Evolutionary conservation across 1,140 invertebrate species (phyloP).

Genomic region (Parapsyche elsis): DNA sequence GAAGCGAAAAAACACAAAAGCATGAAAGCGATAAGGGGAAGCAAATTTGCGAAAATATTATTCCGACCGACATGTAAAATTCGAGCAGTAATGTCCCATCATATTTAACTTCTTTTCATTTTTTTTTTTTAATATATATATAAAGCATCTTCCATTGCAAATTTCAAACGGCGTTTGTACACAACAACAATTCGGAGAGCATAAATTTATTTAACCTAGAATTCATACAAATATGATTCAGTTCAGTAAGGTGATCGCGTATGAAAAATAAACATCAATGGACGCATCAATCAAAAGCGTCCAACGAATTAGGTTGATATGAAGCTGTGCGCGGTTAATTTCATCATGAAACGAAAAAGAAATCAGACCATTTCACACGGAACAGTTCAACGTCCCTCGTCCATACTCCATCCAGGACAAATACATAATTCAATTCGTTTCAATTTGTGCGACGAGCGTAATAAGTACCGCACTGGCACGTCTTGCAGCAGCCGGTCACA

Average conservation of each 20-base stretch:
- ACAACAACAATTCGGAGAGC: too few relatives aligned
- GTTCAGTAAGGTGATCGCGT: too few relatives aligned
- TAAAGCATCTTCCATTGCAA: too few relatives aligned
- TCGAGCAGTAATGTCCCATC: not conserved
- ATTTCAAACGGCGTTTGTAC: too few relatives aligned
- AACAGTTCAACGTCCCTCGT: slow-evolving; percentile 20
- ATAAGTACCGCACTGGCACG: not conserved
- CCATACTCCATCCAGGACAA: slow-evolving; percentile 13
- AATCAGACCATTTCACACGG: slow-evolving; percentile 19
- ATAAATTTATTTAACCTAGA: too few relatives aligned
- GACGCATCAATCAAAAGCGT: too few relatives aligned
- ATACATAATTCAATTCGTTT: slow-evolving; percentile 53
- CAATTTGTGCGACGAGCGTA: slow-evolving; percentile 44
- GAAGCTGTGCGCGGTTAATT: too few relatives aligned
- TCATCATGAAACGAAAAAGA: not conserved
- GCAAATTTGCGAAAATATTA: not conserved
- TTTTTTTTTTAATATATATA: too few relatives aligned
- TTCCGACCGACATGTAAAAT: slow-evolving; percentile 4
- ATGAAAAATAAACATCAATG: too few relatives aligned
- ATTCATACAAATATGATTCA: too few relatives aligned
- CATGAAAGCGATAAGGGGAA: slow-evolving; percentile 2
- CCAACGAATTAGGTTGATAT: too few relatives aligned
- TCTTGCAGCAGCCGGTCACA: slow-evolving; percentile 14
- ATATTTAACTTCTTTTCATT: too few relatives aligned
- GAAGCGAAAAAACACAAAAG: not conserved